Conservation (phyloP, 1,140 invertebrate species). For the Procambarus clarkii region DNA sequence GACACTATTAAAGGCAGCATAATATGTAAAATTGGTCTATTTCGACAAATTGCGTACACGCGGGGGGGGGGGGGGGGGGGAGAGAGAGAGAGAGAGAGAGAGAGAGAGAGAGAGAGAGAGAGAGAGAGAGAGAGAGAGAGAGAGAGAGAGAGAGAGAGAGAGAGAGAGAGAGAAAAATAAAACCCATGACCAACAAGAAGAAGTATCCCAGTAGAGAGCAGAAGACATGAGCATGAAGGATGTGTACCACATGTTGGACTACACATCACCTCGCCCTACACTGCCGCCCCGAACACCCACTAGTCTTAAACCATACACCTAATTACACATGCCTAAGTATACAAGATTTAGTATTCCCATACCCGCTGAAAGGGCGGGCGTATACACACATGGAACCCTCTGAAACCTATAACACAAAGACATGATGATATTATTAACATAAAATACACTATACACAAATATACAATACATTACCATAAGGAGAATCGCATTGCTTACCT, state of each 20-base stretch:
- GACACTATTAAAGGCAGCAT: no score
- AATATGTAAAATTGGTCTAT: no score
- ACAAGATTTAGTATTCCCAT: slow-evolving; percentile 6
- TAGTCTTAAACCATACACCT: not conserved
- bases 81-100: no score
- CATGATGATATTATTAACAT: no score
- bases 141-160: not conserved
- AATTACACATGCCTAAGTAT: slow-evolving; percentile 32
- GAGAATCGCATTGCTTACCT: slow-evolving; percentile 35
- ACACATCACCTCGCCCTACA: not conserved
- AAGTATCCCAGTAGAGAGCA: no score
- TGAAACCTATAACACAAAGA: no score
- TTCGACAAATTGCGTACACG: no score
- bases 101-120: no score
- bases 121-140: no score
- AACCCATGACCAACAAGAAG: not conserved
- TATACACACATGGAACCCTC: no score
- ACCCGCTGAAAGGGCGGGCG: not conserved
- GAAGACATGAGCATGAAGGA: slow-evolving; percentile 5
- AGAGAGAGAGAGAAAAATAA: not conserved
- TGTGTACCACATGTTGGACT: slow-evolving; percentile 29
- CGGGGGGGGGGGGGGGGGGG: no score
- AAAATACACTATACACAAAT: no score
- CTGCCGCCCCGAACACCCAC: not conserved
- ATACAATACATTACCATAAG: slow-evolving; percentile 40